Percentiles rank a stretch among this genome's conserved stretches.
These are phyloP conservation scores for Drosophila parabipectinata DNA, from an alignment of 1,140 invertebrate genomes.

Conservation along the genomic window DNA sequence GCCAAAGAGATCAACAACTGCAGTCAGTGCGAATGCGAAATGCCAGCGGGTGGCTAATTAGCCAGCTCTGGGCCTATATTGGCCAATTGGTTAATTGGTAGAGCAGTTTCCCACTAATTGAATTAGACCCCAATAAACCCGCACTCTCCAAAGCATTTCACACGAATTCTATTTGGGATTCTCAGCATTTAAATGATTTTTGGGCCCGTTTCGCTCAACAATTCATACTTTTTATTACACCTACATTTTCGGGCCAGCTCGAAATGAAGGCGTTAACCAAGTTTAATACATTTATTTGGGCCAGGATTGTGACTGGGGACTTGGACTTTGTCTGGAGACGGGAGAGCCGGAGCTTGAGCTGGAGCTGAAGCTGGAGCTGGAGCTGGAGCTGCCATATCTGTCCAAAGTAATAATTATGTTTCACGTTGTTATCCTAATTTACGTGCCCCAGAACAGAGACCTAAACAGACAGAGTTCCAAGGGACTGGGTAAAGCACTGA, in stretches of 20 bases:
- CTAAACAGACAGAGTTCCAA: constrained; percentile 13
- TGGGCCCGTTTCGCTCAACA: constrained; percentile 38
- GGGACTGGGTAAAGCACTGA: constrained; percentile 3
- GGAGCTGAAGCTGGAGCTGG: background rate
- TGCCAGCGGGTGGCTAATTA: constrained; percentile 60
- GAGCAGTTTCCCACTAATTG: constrained; percentile 43
- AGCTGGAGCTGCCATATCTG: constrained; percentile 66
- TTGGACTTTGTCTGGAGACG: background rate
- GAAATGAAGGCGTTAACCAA: constrained; percentile 81
- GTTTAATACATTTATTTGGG: constrained; percentile 83
- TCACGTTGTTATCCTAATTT: constrained; percentile 83
- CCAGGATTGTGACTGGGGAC: constrained; percentile 33
- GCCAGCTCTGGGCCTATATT: constrained; percentile 48
- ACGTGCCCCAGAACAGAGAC: constrained; percentile 67
- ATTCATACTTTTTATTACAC: constrained; percentile 82
- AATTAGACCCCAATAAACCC: constrained; percentile 14
- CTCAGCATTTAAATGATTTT: constrained; percentile 56
- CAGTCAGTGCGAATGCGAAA: constrained; percentile 23
- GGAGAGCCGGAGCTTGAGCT: background rate
- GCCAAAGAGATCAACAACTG: background rate
- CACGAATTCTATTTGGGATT: constrained; percentile 27
- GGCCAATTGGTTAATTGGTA: constrained; percentile 37
- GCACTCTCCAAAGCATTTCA: constrained; percentile 10
- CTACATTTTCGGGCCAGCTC: constrained; percentile 54
- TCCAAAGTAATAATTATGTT: constrained; percentile 82